These are phyloP conservation scores for Poeciliopsis turrubarensis DNA, from an alignment of 2,113 vertebrate species.

Conservation along the genomic window DNA sequence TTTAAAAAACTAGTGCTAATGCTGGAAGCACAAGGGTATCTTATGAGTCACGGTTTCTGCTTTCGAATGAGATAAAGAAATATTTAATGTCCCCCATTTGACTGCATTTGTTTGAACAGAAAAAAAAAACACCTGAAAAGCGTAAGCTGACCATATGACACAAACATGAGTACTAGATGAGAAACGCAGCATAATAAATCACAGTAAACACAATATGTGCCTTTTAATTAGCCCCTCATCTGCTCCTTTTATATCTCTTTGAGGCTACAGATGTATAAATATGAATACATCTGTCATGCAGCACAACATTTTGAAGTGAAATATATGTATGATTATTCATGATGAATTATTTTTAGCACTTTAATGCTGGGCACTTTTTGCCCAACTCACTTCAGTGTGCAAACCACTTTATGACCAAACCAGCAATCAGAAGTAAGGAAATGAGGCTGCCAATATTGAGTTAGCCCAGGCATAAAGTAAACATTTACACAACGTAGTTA, in stretches of 20 bases:
- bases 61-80: background rate
- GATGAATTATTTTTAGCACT: conserved; percentile 15
- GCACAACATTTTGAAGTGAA: background rate
- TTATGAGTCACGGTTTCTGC: background rate
- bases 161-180: background rate
- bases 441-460: conserved; percentile 36
- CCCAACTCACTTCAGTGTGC: conserved; percentile 3
- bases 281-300: background rate
- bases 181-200: background rate
- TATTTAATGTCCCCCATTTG: too few relatives aligned
- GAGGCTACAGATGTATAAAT: conserved; percentile 5
- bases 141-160: background rate
- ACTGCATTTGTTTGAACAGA: background rate
- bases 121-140: background rate
- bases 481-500: conserved; percentile 38
- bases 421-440: conserved; percentile 41
- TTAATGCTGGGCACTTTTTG: conserved; percentile 31
- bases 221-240: background rate
- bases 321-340: background rate
- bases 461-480: conserved; percentile 43
- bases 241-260: background rate
- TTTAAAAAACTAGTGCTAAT: background rate
- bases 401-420: conserved; percentile 42
- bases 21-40: background rate
- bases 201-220: background rate